Evolutionary conservation across 2,888 invertebrate genomes (phyloP), one percentile per base, ranked within the genome.

Genomic region (Orthosia cruda): DNA sequence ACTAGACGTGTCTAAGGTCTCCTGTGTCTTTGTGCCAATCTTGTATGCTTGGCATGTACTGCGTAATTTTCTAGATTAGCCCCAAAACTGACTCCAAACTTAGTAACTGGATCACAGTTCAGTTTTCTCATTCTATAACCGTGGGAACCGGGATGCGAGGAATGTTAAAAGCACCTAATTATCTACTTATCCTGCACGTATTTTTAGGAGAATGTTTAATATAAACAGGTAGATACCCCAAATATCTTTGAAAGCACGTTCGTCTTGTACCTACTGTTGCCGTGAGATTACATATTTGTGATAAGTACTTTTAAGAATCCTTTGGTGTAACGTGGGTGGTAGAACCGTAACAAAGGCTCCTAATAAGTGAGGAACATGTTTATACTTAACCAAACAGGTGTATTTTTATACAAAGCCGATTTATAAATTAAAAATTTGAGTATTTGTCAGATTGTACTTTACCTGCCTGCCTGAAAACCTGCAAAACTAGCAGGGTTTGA

Each of bases 251-350:
- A 67, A 71, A 70, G 69, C 67, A 80, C 74, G 80, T 71, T 71
- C 73, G 64, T 64, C 15, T 71, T 72, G 54, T 74, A 64, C 58
- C 2, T n/a, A n/a, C 47, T 62, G 63, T 71, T 70, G n/a, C 62
- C 65, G 55, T 75, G 55, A 80, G 67, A 82, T 77, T 80, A 82
- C 77, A 85, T 65, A 77, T 74, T 74, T 26, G 49, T 61, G 68
- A 50, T 59, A 71, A 58, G 57, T 62, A 71, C 68, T 69, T 81
- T 74, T 74, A 70, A 72, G 52, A 54, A 65, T 40, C 66, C 69
- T 59, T 59, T 64, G 26, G 32, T 66, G 50, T 45, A 40, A 49
- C 54, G 77, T 80, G 67, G 77, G 72, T 16, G 71, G 58, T 65
- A 40, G 55, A 67, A 40, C 40, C 40, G 13, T 64, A 54, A 61